phyloP scores from a whole-genome alignment of 2,888 invertebrate species.

The Trichopria drosophilae region DNA sequence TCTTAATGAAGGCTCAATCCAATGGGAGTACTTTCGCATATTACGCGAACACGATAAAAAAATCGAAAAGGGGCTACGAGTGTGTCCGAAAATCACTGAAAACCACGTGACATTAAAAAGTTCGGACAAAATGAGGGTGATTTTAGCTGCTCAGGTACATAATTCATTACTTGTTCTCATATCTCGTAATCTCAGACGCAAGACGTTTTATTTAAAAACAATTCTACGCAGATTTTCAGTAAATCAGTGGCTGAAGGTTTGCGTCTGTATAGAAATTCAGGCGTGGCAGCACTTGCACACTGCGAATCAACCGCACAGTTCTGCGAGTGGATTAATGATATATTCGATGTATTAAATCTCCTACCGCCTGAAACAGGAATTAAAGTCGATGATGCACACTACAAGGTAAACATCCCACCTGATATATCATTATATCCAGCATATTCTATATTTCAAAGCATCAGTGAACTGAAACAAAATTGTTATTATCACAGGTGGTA shows the following conservation, averaged over 20 bases:
- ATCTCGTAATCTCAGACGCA: too few relatives aligned
- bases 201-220: too few relatives aligned
- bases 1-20: slow-evolving; percentile 13
- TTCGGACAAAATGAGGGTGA: slow-evolving; percentile 27
- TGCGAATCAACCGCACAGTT: slow-evolving; percentile 32
- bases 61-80: background rate
- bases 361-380: slow-evolving; percentile 5
- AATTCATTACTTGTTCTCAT: too few relatives aligned
- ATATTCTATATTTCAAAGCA: too few relatives aligned
- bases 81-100: slow-evolving; percentile 26
- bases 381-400: too few relatives aligned
- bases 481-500: too few relatives aligned
- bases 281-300: too few relatives aligned
- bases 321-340: slow-evolving; percentile 32
- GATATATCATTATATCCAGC: too few relatives aligned
- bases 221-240: slow-evolving; percentile 28
- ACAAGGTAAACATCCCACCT: too few relatives aligned
- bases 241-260: slow-evolving; percentile 28
- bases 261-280: slow-evolving; percentile 17
- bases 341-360: slow-evolving; percentile 35
- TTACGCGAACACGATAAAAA: slow-evolving; percentile 20
- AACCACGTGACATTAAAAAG: slow-evolving; percentile 15
- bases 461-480: too few relatives aligned
- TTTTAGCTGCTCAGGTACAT: slow-evolving; percentile 28
- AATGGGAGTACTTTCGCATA: slow-evolving; percentile 24